Conservation (phyloP, 2,113 vertebrate genomes). For the Lycaon pictus region DNA sequence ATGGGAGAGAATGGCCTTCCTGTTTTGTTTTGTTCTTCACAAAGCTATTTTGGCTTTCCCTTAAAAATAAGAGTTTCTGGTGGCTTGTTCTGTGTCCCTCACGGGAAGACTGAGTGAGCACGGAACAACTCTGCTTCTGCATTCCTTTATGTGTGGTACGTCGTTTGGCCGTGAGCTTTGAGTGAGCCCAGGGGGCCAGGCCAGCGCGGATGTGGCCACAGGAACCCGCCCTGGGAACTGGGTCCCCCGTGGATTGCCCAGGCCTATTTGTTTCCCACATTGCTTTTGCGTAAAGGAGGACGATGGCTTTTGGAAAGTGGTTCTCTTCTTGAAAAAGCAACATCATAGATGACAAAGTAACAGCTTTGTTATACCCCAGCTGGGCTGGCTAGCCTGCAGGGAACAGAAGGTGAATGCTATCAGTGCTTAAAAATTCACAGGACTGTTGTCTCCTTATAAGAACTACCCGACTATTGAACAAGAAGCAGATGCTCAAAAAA, state of each 20-base stretch:
- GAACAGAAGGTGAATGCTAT: background rate
- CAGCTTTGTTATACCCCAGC: background rate
- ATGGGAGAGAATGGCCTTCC: constrained; percentile 38
- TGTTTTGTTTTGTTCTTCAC: constrained; percentile 54
- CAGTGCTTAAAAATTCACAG: accelerated
- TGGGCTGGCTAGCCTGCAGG: accelerated
- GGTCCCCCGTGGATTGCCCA: accelerated
- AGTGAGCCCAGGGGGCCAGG: accelerated
- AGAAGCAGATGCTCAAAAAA: background rate
- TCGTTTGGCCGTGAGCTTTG: background rate
- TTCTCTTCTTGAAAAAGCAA: background rate
- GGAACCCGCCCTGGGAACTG: accelerated
- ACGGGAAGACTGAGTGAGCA: background rate
- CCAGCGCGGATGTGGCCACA: accelerated
- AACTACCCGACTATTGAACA: background rate
- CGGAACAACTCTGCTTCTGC: background rate
- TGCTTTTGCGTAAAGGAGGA: background rate
- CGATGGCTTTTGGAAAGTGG: background rate
- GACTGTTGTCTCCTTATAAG: background rate
- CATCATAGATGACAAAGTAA: accelerated
- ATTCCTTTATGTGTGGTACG: accelerated
- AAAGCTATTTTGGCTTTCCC: constrained; percentile 44
- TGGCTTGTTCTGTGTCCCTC: background rate
- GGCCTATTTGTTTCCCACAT: too few species aligned
- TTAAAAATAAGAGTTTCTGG: constrained; percentile 53